Evolutionary conservation across 1,140 invertebrate species (phyloP), one percentile per base, ranked within the genome.

Genomic region (Heliothis subflexa): DNA sequence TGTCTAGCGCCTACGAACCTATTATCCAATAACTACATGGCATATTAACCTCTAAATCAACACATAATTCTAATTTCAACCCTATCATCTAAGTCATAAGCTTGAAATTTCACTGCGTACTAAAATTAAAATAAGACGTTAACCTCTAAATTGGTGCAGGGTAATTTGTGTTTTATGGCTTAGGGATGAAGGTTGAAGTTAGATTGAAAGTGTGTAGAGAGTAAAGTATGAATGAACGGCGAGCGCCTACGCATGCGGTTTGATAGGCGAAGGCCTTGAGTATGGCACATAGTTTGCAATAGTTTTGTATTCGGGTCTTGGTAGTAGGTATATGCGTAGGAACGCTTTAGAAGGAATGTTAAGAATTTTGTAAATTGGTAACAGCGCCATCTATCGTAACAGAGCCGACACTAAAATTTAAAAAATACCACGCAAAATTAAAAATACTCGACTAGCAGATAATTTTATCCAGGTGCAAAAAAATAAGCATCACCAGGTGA

Each of bases 21-120:
- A 82, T 84, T 86, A 85, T 85, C 78, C 79, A 83, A 85, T 85
- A 80, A 82, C 13, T 49, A 18, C 21, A 75, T 64, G 45, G 47
- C 45, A 64, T 75, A 75, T 50, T 62, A 75, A 80, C 79, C 73
- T 80, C 73, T 71, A 61, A 62, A 76, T 18, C 14, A 57, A 52
- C 14, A 68, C 72, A 76, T 12, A 33, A n/a, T n/a, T n/a, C 21
- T 4, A 66, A 73, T 28, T 78, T 47, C 75, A 72, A 75, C 71
- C 40, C 7, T 62, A 79, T 73, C 11, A 0, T 13, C 3, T 55
- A 7, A 59, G 1, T 0, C n/a, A 33, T 49, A 50, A 33, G n/a
- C n/a, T 21, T 9, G 10, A 47, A 47, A 73, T 59, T 59, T 9
- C 28, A 40, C 14, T 59, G 33, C 2, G 4, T 11, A 0, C 12